Evolutionary conservation across 2,113 vertebrate genomes (phyloP).

Genomic region (Peromyscus leucopus): DNA sequence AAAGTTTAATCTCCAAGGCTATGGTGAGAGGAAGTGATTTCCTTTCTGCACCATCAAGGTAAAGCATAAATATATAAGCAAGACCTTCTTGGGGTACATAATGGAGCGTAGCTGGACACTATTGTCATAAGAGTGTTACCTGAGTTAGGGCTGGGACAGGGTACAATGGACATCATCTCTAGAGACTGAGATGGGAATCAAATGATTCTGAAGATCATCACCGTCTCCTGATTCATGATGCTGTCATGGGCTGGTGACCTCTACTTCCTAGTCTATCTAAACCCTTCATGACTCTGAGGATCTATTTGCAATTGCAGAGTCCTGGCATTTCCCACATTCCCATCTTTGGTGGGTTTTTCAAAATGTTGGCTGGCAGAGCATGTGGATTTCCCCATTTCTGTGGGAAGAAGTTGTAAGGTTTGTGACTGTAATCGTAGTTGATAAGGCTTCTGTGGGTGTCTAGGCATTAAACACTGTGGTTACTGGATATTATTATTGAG

Average conservation of each 20-base stretch:
- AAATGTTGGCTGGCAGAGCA: conserved; percentile 15
- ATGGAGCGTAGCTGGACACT: not conserved
- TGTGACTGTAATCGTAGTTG: not conserved
- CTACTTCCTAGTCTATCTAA: not conserved
- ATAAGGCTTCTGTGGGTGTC: not conserved
- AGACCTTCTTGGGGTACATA: not conserved
- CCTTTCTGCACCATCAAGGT: not conserved
- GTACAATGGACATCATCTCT: not conserved
- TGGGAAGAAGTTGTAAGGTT: conserved; percentile 13
- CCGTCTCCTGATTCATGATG: not conserved
- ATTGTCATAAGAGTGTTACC: not conserved
- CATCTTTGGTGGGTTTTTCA: conserved; percentile 45
- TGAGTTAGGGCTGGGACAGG: not conserved
- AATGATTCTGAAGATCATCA: not conserved
- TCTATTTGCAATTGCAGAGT: not conserved
- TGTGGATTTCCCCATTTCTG: conserved; percentile 35
- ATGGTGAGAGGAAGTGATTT: not conserved
- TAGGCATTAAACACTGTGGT: conserved; percentile 65
- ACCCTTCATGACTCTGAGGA: not conserved
- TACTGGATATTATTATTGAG: conserved; percentile 38
- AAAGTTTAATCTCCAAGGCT: not conserved
- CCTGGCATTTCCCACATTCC: not conserved
- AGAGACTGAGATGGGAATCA: conserved; percentile 12
- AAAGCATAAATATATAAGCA: not conserved
- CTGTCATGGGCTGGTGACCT: not conserved